phyloP scores from a whole-genome alignment of 2,888 invertebrate species.

The Athrips mouffetella region DNA sequence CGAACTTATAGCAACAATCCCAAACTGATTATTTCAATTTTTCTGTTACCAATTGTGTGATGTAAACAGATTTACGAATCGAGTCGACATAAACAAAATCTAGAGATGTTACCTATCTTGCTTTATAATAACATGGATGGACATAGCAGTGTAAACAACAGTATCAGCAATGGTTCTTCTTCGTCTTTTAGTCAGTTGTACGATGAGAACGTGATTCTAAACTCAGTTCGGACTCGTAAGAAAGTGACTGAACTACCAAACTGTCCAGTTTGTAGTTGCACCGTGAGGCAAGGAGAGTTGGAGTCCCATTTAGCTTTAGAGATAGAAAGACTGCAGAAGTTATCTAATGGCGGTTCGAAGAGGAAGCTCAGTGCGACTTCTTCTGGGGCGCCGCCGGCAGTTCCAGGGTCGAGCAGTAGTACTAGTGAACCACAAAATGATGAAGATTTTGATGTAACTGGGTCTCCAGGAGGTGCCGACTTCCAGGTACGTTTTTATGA shows the following conservation, averaged over 20 bases:
- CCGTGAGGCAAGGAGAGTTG: slow-evolving; percentile 89
- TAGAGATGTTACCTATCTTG: slow-evolving; percentile 69
- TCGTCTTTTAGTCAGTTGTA: slow-evolving; percentile 47
- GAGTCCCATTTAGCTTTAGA: slow-evolving; percentile 89
- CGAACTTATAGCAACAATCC: slow-evolving; percentile 44
- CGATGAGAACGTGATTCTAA: slow-evolving; percentile 66
- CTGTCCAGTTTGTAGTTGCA: slow-evolving; percentile 94
- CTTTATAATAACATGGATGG: slow-evolving; percentile 71
- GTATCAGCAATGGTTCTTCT: slow-evolving; percentile 31
- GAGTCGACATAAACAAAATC: slow-evolving; percentile 34
- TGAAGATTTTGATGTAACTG: slow-evolving; percentile 57
- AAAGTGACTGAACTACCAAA: slow-evolving; percentile 83
- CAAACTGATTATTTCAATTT: slow-evolving; percentile 35
- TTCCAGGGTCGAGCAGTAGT: slow-evolving; percentile 52
- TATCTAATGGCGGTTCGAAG: slow-evolving; percentile 52
- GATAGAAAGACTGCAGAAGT: slow-evolving; percentile 71
- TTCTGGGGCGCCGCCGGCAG: slow-evolving; percentile 35
- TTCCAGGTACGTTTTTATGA: slow-evolving; percentile 56
- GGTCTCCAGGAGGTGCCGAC: slow-evolving; percentile 66
- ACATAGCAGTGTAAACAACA: slow-evolving; percentile 48
- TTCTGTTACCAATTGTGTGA: slow-evolving; percentile 44
- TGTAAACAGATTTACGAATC: slow-evolving; percentile 60
- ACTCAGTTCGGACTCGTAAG: slow-evolving; percentile 76
- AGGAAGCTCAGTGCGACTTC: slow-evolving; percentile 54
- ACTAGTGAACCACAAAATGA: slow-evolving; percentile 42